Base-by-base conservation (phyloP, 1,140 invertebrate species). In the Drosophila bocqueti region DNA sequence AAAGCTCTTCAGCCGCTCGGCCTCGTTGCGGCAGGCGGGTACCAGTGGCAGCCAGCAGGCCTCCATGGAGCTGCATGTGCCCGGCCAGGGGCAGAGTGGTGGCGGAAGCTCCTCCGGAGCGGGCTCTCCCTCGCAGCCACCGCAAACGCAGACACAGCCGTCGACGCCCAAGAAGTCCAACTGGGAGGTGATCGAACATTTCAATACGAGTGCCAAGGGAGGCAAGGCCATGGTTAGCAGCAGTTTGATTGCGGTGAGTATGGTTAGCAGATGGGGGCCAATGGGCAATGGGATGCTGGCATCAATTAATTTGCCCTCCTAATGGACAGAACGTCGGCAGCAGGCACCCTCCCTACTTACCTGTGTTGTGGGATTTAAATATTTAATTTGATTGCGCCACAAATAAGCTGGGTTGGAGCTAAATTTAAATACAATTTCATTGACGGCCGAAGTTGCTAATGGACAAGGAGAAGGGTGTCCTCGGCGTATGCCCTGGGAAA, bases 151-250 rank as follows among this genome's bases (percentile, higher is more conserved):
- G 26, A 94, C 93, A 3, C 94, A 94, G 24, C 93, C 95, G 8
- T 95, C 95, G 85, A 97, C 94, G 43, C 93, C 95, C 31, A 95
- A 95, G 92, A 97, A 97, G 92, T 97, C 96, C 77, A 97, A 97
- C 93, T 97, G 96, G 96, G 96, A 97, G 92, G 96, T 97, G 63
- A 97, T 97, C 82, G 96, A 97, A 93, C 96, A 97, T 93, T 97
- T 96, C 93, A 95, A 94, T 76, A 94, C 94, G 36, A 94, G 94
- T 46, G 73, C 82, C 81, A 93, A 93, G 69, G 93, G 93, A 71
- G 92, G 93, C 68, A 89, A 93, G 38, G 93, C 93, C 63, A 90
- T 94, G 62, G 94, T 94, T 38, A 94, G 94, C 68, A 94, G 94
- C 64, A 94, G 93, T 87, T 91, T 94, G 61, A 94, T 94, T 81